phyloP scores from a whole-genome alignment of 64 coral and sea anemone species.

The Anthopleura sola region DNA sequence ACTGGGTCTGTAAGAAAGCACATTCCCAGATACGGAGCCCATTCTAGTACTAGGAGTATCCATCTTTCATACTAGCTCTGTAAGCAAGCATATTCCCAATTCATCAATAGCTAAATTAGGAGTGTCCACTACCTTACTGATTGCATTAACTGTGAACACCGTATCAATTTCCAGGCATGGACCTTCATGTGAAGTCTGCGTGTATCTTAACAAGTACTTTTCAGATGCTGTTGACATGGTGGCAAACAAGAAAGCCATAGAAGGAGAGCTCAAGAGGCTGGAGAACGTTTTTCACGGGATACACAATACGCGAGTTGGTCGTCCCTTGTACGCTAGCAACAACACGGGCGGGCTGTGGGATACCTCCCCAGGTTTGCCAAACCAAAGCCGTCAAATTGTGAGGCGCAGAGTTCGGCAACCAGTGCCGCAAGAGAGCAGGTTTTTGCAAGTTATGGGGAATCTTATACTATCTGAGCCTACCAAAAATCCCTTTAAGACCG shows the following conservation, averaged over 20 bases:
- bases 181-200: constrained; percentile 43
- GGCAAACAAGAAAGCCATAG: constrained; percentile 26
- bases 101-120: no score
- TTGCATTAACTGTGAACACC: background rate
- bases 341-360: background rate
- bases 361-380: background rate
- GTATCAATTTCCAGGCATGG: constrained; percentile 22
- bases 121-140: background rate
- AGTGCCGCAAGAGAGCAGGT: background rate
- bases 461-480: background rate
- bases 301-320: background rate
- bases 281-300: constrained; percentile 25
- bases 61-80: no score
- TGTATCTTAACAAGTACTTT: constrained; percentile 66
- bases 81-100: no score
- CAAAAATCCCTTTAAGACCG: constrained; percentile 54
- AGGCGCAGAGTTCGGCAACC: background rate
- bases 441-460: background rate
- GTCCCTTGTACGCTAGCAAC: background rate
- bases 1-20: no score
- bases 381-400: background rate
- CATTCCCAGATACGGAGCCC: no score
- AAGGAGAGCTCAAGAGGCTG: constrained; percentile 26
- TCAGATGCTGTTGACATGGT: constrained; percentile 91
- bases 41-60: no score